A percentile compares a stretch with the other conserved stretches of the same genome.
Conservation (phyloP, 2,113 vertebrate species). For the Nyctereutes procyonoides region DNA sequence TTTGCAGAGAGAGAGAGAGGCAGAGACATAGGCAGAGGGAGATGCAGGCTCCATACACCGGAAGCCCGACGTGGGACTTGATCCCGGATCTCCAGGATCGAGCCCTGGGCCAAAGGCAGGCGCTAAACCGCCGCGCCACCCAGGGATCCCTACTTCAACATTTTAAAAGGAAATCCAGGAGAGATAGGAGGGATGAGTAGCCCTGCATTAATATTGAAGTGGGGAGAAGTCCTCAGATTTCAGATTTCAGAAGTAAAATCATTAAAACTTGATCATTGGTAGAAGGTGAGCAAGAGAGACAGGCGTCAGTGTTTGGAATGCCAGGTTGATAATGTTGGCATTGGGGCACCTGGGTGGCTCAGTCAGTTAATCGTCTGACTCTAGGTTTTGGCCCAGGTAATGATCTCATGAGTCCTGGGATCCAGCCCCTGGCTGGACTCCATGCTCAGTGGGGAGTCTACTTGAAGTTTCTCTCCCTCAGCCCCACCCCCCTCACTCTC, state of each 20-base stretch:
- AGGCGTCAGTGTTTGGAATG: not conserved
- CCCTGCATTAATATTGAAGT: not conserved
- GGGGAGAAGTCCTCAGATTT: not conserved
- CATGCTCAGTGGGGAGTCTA: not conserved
- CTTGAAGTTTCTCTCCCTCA: not conserved
- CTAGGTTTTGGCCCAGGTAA: not conserved
- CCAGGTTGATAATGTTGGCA: not conserved
- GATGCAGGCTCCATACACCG: too few relatives aligned
- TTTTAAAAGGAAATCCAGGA: not conserved
- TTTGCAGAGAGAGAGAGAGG: too few relatives aligned
- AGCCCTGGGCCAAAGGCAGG: too few relatives aligned
- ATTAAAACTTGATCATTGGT: not conserved
- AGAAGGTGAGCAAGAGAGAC: not conserved
- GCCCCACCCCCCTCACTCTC: not conserved
- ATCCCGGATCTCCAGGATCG: too few relatives aligned
- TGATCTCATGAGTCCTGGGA: not conserved
- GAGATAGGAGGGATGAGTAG: not conserved
- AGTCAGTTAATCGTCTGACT: not conserved
- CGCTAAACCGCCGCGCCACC: too few relatives aligned
- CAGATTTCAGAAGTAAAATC: not conserved
- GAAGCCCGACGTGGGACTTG: too few relatives aligned
- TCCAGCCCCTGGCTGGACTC: not conserved
- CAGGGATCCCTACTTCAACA: too few relatives aligned
- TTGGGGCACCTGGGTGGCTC: not conserved
- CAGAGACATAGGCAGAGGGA: too few relatives aligned